Evolutionary conservation across 2,888 invertebrate genomes (phyloP).

Genomic region (Euzetes globulus): DNA sequence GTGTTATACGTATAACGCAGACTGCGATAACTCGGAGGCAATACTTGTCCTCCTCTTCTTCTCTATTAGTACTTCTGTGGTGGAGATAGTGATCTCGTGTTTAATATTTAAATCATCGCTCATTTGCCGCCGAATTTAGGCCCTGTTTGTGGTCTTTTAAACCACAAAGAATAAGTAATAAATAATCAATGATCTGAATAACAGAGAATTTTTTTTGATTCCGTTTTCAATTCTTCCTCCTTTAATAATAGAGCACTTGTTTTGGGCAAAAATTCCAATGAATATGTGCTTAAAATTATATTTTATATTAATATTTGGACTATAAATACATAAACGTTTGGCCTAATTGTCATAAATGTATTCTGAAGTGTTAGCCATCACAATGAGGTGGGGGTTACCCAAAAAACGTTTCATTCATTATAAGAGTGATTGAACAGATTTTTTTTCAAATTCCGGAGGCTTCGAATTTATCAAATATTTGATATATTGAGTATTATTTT

Average conservation of each 20-base stretch:
- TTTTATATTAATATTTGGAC: background rate
- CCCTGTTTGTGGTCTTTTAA: background rate
- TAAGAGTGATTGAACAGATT: no score
- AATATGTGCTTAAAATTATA: background rate
- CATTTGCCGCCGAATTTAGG: background rate
- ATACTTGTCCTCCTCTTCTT: background rate
- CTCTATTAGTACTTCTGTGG: background rate
- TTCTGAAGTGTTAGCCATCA: no score
- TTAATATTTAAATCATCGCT: background rate
- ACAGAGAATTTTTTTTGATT: background rate
- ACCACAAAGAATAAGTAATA: background rate
- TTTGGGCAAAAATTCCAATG: background rate
- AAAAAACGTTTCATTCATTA: background rate
- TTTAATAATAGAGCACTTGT: background rate
- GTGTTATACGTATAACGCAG: background rate
- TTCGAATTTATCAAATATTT: background rate
- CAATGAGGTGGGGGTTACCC: background rate
- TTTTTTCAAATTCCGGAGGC: no score
- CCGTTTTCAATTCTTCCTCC: background rate
- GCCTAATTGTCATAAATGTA: no score
- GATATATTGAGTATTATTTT: background rate
- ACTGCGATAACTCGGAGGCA: background rate
- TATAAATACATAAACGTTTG: no score
- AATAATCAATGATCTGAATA: background rate
- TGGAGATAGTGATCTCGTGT: background rate